These are phyloP conservation scores for Spermophilus dauricus DNA, from an alignment of 2,113 vertebrate species.

Conservation along the genomic window DNA sequence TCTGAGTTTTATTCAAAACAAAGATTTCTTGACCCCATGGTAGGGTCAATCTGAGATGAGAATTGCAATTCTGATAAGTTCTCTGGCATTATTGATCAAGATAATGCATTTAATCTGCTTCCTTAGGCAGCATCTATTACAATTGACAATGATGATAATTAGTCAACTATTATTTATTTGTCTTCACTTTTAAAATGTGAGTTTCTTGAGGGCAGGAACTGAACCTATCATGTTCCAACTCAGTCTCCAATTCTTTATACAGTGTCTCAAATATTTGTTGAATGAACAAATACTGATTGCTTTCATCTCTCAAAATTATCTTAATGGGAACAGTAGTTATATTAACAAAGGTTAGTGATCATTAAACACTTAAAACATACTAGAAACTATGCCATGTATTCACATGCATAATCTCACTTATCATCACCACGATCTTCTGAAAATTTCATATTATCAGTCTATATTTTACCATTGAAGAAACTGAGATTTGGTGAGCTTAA, in stretches of 20 bases:
- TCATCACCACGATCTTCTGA: not conserved
- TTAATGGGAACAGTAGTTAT: not conserved
- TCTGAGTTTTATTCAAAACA: not conserved
- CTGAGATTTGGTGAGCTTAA: not conserved
- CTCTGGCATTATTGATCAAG: not conserved
- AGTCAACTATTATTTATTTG: not conserved
- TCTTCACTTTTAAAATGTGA: not conserved
- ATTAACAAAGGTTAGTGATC: not conserved
- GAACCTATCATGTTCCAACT: not conserved
- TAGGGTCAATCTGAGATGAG: not conserved
- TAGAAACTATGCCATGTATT: not conserved
- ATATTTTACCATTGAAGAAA: conserved; percentile 38
- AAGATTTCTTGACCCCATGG: not conserved
- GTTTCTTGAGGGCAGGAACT: conserved; percentile 9
- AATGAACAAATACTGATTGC: not conserved
- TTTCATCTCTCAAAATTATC: conserved; percentile 26
- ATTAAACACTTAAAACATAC: conserved; percentile 1
- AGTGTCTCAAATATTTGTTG: not conserved
- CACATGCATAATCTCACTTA: not conserved
- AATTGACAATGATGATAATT: not conserved
- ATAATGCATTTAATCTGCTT: not conserved
- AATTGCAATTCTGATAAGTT: not conserved
- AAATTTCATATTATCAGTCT: not conserved
- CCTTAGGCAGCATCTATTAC: not conserved
- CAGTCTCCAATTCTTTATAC: not conserved